Conservation (phyloP, 2,113 vertebrate species). For the Pomatorhinus ruficollis region DNA sequence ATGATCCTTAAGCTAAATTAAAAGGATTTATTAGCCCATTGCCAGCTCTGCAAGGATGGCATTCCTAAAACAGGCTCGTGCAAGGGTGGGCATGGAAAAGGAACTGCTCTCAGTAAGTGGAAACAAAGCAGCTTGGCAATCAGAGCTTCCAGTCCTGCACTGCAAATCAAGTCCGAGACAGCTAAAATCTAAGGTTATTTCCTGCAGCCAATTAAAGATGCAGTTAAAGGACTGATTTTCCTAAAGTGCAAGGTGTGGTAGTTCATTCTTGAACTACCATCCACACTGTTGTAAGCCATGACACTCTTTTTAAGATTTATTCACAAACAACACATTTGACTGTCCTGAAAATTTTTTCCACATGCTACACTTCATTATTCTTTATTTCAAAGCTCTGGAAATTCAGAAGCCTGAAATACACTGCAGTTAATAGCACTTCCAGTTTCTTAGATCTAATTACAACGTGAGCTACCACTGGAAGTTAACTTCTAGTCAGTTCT, state of each 20-base stretch:
- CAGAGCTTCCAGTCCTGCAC: not conserved
- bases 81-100: not conserved
- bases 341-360: not conserved
- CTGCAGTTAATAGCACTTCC: not conserved
- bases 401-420: not conserved
- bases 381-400: not conserved
- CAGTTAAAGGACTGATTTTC: not conserved
- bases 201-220: not conserved
- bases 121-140: not conserved
- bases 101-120: not conserved
- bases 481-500: not conserved
- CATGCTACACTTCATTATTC: not conserved
- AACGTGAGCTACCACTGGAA: not conserved
- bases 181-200: not conserved
- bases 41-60: not conserved
- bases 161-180: not conserved
- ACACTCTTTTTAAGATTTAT: not conserved
- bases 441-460: not conserved
- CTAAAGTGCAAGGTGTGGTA: not conserved
- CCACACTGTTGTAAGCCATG: not conserved
- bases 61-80: not conserved
- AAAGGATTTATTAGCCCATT: not conserved
- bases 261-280: not conserved
- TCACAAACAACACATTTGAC: not conserved
- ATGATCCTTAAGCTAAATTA: not conserved